Conservation (phyloP, 2,113 vertebrate species). For the Cricetomys ansorgei region DNA sequence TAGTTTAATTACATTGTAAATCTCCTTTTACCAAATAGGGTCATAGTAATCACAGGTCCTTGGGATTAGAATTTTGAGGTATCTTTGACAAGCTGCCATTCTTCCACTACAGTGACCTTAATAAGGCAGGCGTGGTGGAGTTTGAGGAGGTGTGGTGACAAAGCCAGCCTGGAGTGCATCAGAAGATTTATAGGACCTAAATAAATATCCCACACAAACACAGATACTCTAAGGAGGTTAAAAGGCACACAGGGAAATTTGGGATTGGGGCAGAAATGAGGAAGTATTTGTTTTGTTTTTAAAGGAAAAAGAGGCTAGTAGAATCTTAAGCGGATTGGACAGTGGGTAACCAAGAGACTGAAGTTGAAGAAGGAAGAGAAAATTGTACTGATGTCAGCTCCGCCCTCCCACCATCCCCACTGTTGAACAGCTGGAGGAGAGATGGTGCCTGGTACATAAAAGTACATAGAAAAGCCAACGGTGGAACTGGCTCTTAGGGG, state of each 20-base stretch:
- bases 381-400: not conserved
- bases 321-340: not conserved
- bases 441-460: accelerated
- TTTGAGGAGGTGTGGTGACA: not conserved
- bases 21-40: not conserved
- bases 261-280: not conserved
- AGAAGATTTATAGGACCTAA: not conserved
- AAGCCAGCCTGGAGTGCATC: not conserved
- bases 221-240: not conserved
- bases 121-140: not conserved
- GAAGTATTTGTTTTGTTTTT: slow-evolving; percentile 3
- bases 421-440: not conserved
- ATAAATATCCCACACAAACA: not conserved
- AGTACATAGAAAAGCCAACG: not conserved
- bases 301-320: not conserved
- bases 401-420: not conserved
- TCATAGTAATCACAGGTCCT: not conserved
- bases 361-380: not conserved
- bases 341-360: not conserved
- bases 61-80: not conserved
- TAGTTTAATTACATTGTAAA: not conserved
- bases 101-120: not conserved
- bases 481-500: not conserved
- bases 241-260: not conserved
- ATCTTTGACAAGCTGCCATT: not conserved